Base-by-base conservation (phyloP, 1,140 invertebrate species). In the Drosophila truncata region DNA sequence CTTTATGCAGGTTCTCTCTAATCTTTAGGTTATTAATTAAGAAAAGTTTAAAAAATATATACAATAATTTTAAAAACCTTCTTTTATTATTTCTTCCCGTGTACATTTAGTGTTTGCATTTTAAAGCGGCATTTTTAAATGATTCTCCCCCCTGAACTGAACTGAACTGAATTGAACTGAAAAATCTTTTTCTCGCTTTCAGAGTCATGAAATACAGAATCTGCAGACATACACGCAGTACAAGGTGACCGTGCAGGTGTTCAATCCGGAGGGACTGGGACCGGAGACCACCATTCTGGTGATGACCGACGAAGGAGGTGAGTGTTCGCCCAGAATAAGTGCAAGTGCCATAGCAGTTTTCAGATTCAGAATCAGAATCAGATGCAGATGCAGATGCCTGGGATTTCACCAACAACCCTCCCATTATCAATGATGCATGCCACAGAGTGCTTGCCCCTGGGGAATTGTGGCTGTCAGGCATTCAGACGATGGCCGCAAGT, bases 231-330 rank as follows among this genome's bases (percentile, higher is more conserved):
- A 95, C 93, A 96, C 96, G 0, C 95, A 96, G 81, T 97, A 97
- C 92, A 93, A 96, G 76, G 95, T 97, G 31, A 96, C 96, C 11
- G 93, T 97, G 46, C 95, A 96, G 93, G 96, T 97, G 27, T 96
- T 96, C 92, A 97, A 97, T 91, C 96, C 96, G 8, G 96, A 95
- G 88, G 96, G 96, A 16, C 76, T 93, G 37, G 96, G 96, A 52
- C 96, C 96, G 29, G 94, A 95, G 49, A 95, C 95, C 11, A 96
- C 95, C 39, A 95, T 96, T 35, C 94, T 96, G 47, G 96, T 96
- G 65, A 96, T 96, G 94, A 97, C 96, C 47, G 96, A 96, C 88
- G 96, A 97, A 95, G 96, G 96, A 91, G 95, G 96, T 97, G 93
- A 96, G 95, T 94, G 18, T n/a, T 2, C 23, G 20, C 4, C 20